Percentiles rank a stretch among this genome's conserved stretches.
phyloP scores from a whole-genome alignment of 2,113 vertebrate genomes.

The Chaetorhynchus papuensis region DNA sequence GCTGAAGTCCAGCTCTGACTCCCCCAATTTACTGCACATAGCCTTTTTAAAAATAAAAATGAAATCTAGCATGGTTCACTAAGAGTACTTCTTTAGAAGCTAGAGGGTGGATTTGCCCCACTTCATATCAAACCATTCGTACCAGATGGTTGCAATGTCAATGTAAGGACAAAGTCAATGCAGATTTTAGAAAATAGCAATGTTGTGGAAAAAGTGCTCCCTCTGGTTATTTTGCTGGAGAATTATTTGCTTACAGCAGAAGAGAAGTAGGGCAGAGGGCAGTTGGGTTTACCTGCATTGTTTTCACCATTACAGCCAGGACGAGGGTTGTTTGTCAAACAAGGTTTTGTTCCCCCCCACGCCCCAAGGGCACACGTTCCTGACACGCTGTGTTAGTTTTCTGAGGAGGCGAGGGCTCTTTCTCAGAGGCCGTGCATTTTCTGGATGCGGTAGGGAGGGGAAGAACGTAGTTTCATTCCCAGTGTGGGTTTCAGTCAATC shows the following conservation, averaged over 20 bases:
- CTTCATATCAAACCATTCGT: not conserved
- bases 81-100: slow-evolving; percentile 16
- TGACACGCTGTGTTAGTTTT: not conserved
- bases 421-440: not conserved
- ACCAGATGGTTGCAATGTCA: slow-evolving; percentile 67
- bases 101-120: slow-evolving; percentile 50
- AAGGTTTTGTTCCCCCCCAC: not conserved
- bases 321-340: not conserved
- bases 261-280: slow-evolving; percentile 50
- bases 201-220: slow-evolving; percentile 55
- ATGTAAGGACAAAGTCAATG: slow-evolving; percentile 52
- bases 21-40: not conserved
- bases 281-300: slow-evolving; percentile 41
- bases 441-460: not conserved
- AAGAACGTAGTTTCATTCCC: not conserved
- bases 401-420: not conserved
- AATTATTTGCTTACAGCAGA: slow-evolving; percentile 29
- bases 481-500: not conserved
- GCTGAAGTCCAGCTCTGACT: not conserved
- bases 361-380: not conserved
- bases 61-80: not conserved
- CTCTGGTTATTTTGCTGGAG: slow-evolving; percentile 48
- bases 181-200: slow-evolving; percentile 33
- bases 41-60: not conserved
- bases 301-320: not conserved